Evolutionary conservation across 2,888 invertebrate species (phyloP).

Genomic region (Disparrhopalites patrizii): DNA sequence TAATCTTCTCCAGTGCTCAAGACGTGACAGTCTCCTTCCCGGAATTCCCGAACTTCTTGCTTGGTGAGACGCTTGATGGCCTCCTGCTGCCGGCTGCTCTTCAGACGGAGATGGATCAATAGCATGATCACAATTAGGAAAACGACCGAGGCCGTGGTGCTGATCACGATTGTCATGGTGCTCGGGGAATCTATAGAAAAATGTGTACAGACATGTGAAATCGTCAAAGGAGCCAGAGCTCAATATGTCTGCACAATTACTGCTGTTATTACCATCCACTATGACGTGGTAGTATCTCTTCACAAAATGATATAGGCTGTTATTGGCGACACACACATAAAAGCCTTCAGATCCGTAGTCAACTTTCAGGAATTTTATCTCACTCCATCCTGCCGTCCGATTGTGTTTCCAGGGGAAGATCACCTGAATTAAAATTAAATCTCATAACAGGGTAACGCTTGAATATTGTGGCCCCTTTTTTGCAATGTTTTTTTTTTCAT

Average conservation of each 20-base stretch:
- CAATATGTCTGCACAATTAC: too few species aligned
- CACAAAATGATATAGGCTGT: not conserved
- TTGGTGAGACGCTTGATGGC: not conserved
- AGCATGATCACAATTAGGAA: not conserved
- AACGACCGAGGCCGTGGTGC: not conserved
- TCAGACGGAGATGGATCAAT: not conserved
- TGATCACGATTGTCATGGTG: not conserved
- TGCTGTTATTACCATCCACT: not conserved
- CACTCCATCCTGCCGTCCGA: not conserved
- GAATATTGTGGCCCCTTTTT: too few species aligned
- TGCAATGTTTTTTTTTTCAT: too few species aligned
- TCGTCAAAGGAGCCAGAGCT: too few species aligned
- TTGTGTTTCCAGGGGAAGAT: not conserved
- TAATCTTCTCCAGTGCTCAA: not conserved
- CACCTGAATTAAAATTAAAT: not conserved
- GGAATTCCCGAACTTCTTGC: not conserved
- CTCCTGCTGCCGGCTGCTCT: not conserved
- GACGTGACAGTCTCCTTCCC: not conserved
- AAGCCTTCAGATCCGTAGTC: not conserved
- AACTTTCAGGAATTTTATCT: not conserved
- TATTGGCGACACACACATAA: not conserved
- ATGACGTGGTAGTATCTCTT: not conserved
- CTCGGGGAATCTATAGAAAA: not conserved
- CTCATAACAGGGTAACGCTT: too few species aligned
- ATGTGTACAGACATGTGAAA: not conserved